Evolutionary conservation across 2,797 vertebrate genomes (phyloP).

Genomic region (Limnodromus scolopaceus): DNA sequence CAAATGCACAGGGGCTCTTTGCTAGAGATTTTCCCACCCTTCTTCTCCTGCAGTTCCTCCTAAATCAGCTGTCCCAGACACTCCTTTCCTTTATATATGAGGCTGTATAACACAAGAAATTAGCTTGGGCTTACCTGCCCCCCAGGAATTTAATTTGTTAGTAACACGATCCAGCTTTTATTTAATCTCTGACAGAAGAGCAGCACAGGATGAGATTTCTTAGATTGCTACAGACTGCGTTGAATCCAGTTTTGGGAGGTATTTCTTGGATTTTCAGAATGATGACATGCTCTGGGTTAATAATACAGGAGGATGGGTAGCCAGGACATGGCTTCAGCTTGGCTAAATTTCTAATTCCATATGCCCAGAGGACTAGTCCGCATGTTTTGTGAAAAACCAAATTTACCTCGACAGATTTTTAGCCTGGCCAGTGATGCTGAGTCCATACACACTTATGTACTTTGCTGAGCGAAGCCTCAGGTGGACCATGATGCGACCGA

Average conservation of each 20-base stretch:
- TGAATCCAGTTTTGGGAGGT: rapidly evolving
- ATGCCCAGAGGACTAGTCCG: background rate
- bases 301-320: background rate
- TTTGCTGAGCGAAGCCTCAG: background rate
- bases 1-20: background rate
- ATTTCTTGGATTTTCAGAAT: background rate
- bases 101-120: background rate
- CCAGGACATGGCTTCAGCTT: background rate
- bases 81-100: background rate
- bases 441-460: rapidly evolving
- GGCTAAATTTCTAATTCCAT: background rate
- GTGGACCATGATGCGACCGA: background rate
- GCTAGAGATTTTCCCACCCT: background rate
- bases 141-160: background rate
- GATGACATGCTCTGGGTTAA: rapidly evolving
- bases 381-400: background rate
- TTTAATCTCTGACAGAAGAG: background rate
- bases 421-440: background rate
- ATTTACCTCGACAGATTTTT: background rate
- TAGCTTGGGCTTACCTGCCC: background rate
- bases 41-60: background rate
- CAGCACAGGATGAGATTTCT: background rate
- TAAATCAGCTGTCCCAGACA: background rate
- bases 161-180: background rate
- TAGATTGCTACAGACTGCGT: background rate